Conservation (phyloP, 2,888 invertebrate genomes). For the Chaitophorus viminalis region DNA sequence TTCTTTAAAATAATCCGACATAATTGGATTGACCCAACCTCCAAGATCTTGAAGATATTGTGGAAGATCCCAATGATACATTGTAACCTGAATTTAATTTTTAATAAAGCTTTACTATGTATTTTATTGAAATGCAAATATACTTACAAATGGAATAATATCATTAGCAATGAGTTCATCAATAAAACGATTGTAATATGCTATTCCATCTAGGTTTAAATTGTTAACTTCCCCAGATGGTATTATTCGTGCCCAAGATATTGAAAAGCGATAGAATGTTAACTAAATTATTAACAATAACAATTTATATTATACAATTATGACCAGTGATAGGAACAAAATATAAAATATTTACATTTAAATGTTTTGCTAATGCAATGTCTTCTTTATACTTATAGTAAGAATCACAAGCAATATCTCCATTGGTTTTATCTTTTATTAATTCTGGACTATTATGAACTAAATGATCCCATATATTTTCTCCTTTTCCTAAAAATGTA, state of each 20-base stretch:
- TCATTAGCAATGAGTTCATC: conserved; percentile 67
- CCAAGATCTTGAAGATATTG: conserved; percentile 71
- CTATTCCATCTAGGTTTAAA: conserved; percentile 68
- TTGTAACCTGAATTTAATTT: conserved; percentile 64
- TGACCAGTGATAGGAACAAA: not conserved
- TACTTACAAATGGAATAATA: conserved; percentile 67
- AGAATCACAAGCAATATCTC: conserved; percentile 75
- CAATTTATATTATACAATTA: not conserved
- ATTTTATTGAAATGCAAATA: not conserved
- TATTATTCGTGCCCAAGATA: conserved; percentile 69
- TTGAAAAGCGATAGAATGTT: conserved; percentile 66
- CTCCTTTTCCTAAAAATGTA: conserved; percentile 71
- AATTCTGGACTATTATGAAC: conserved; percentile 71
- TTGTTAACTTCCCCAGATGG: conserved; percentile 67
- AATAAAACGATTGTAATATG: conserved; percentile 69
- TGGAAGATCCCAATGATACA: conserved; percentile 76
- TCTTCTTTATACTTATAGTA: conserved; percentile 75
- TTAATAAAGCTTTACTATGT: not conserved
- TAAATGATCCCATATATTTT: conserved; percentile 77
- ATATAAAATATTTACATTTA: conserved; percentile 69
- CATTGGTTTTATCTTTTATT: conserved; percentile 72
- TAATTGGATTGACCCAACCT: conserved; percentile 76
- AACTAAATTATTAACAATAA: conserved; percentile 63
- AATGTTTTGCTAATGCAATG: conserved; percentile 70
- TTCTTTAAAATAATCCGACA: conserved; percentile 74